Evolutionary conservation across 92 coral and sea anemone genomes (phyloP).

Genomic region (Bergia sp.): DNA sequence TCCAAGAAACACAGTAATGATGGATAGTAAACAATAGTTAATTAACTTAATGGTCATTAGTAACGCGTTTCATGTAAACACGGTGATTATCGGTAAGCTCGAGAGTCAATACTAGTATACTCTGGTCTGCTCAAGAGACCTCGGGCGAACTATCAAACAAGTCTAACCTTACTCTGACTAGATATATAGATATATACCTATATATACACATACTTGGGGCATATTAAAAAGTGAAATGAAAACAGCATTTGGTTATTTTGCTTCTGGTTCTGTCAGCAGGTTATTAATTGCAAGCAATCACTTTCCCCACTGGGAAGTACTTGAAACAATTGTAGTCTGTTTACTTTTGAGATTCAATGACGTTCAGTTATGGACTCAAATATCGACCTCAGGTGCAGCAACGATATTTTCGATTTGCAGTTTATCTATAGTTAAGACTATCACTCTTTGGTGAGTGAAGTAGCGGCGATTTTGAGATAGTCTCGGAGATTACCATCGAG

Average conservation of each 20-base stretch:
- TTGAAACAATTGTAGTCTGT: conserved; percentile 39
- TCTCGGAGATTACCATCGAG: conserved; percentile 30
- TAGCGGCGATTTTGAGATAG: conserved; percentile 25
- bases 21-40: conserved; percentile 69
- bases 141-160: conserved; percentile 8
- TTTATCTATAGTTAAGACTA: background rate
- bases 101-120: background rate
- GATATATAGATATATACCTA: conserved; percentile 25
- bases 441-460: conserved; percentile 12
- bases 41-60: conserved; percentile 59
- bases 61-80: conserved; percentile 34
- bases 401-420: background rate
- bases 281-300: conserved; percentile 6
- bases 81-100: conserved; percentile 15
- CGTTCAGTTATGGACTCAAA: conserved; percentile 30
- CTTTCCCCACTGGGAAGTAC: conserved; percentile 26
- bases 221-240: conserved; percentile 21
- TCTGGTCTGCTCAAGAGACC: background rate
- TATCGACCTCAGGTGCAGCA: conserved; percentile 31
- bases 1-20: conserved; percentile 58
- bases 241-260: conserved; percentile 18
- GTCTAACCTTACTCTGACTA: background rate
- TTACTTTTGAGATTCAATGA: conserved; percentile 27
- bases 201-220: conserved; percentile 30
- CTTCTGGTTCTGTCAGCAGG: conserved; percentile 28